Evolutionary conservation across 2,797 vertebrate genomes (phyloP), one percentile per base, ranked within the genome.

Genomic region (Artibeus jamaicensis): DNA sequence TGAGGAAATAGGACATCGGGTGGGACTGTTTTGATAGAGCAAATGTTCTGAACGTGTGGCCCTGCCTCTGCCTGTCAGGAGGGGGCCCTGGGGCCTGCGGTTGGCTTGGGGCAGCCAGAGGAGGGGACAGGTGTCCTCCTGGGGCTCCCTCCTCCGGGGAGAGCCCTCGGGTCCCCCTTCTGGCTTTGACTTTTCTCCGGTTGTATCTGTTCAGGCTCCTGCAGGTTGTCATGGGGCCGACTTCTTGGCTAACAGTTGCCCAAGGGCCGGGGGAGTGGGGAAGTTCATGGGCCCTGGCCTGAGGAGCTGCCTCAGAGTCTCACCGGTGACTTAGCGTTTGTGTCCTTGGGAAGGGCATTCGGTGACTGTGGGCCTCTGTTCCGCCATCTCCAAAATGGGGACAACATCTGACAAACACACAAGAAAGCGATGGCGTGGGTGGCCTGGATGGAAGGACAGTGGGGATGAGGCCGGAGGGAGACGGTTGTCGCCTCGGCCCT

Each of bases 291-390:
- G 26, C 39, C 10, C 37, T 42, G 37, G 24, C 29, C 18, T 21
- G 89, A 81, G 67, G 22, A 73, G 70, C 8, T 12, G 6, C 62
- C 42, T 74, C 21, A 22, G 9, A 53, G 15, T n/a, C n/a, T 76
- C 15, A 42, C 59, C 44, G 21, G 19, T 12, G 71, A 39, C 67
- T 77, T 62, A 24, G 46, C 9, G 11, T n/a, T 53, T 53, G 57
- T 5, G 39, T 86, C 42, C 74, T 77, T 44, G 71, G 79, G 79
- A 85, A 65, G 79, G 83, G 89, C 71, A 34, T n/a, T 93, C 50
- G 16, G 67, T 29, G 15, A 18, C 74, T 50, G 55, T 19, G 87
- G 85, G 68, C 29, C n/a, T 85, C 65, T 4, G 39, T 76, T 76
- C 79, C 68, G 81, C 84, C 67, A 76, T 44, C 65, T 91, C 74